phyloP scores from a whole-genome alignment of 1,140 invertebrate genomes.

The Melipona quadrifasciata region DNA sequence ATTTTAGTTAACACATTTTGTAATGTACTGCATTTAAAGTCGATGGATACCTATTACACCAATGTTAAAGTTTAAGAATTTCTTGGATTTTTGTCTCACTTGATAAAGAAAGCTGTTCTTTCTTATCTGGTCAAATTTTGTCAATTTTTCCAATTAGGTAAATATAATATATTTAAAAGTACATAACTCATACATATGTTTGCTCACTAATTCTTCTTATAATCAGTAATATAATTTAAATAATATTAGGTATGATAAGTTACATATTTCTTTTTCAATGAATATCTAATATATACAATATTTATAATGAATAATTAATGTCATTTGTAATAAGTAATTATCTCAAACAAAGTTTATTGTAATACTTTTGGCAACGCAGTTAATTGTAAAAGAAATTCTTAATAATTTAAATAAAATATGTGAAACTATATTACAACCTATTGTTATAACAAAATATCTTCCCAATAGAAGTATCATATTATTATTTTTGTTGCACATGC shows the following conservation, averaged over 20 bases:
- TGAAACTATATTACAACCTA: not conserved
- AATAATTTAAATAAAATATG: constrained; percentile 24
- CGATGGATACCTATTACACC: constrained; percentile 10
- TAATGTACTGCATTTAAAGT: constrained; percentile 2
- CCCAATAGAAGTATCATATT: not conserved
- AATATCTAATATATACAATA: constrained; percentile 4
- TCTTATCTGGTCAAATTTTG: not conserved
- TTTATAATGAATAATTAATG: constrained; percentile 1
- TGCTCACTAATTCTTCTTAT: not conserved
- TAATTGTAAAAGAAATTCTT: constrained; percentile 5
- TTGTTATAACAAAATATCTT: not conserved
- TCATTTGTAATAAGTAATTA: constrained; percentile 7
- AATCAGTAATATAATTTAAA: not conserved
- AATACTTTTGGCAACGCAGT: constrained; percentile 7
- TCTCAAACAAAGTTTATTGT: not conserved
- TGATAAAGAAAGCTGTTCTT: not conserved
- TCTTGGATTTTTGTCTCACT: not conserved
- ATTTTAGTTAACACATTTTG: constrained; percentile 11
- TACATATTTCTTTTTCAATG: constrained; percentile 4
- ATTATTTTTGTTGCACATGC: not conserved
- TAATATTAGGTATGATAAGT: constrained; percentile 10
- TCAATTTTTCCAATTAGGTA: not conserved
- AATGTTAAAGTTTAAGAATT: not conserved
- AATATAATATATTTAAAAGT: not conserved
- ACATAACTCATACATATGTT: not conserved